Evolutionary conservation across 2,888 invertebrate species (phyloP), one percentile per base, ranked within the genome.

Genomic region (Mythimna vitellina): DNA sequence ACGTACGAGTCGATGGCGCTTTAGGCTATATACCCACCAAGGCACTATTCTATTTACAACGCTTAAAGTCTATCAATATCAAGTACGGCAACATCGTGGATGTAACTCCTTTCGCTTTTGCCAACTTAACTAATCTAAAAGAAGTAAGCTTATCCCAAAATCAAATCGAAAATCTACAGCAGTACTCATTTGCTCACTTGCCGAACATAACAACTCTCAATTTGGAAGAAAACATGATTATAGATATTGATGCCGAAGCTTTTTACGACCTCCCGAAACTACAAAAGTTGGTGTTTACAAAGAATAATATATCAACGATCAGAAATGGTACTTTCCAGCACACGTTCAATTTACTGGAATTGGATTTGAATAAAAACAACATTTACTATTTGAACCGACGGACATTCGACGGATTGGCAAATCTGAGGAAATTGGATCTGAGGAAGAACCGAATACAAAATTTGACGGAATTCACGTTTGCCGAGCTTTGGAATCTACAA

Each of bases 311-410:
- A 83, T 97, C 98, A 77, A 97, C 97, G 51, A 96, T 99, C 80
- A 99, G 98, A 86, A 98, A 99, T 79, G 98, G 98, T 78, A 98
- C 99, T 32, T 99, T 98, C 88, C 96, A 97, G 84, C 97, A 98
- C 83, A 96, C 98, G 90, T 97, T 97, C 68, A 97, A 98, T 87
- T 96, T 99, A 67, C 96, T 98, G 67, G 98, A 98, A 87, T 95
- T 99, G 84, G 98, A 99, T 92, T 94, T 99, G 89, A 98, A 98
- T 90, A 97, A 97, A 88, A 98, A 98, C 95, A 97, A 97, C 90
- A 97, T 98, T 85, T 97, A 97, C 88, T 97, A 97, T 82, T 94
- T 98, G 89, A 98, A 98, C 79, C 97, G 97, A 78, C 97, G 98
- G 88, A 98, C 97, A 80, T 98, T 98, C 93, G 97, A 97, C 86